phyloP scores from a whole-genome alignment of 53 echinoderm and acorn worm genomes.

The Astropecten irregularis region DNA sequence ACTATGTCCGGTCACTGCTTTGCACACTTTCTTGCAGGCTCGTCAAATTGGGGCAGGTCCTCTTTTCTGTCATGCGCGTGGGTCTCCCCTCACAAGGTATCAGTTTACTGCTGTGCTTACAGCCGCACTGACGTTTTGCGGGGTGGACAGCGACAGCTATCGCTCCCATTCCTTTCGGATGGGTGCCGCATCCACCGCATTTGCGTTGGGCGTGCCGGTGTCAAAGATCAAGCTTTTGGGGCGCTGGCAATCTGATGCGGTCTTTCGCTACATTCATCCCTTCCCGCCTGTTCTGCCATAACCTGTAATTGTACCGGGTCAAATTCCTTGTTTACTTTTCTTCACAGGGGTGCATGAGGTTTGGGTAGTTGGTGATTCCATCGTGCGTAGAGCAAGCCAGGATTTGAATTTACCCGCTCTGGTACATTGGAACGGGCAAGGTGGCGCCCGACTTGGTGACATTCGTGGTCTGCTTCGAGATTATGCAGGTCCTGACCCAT shows the following conservation, averaged over 20 bases:
- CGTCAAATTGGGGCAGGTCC: not conserved
- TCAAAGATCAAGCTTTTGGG: too few relatives aligned
- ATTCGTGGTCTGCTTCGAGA: too few relatives aligned
- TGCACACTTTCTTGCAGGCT: not conserved
- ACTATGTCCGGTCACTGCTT: not conserved
- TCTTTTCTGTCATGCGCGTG: not conserved
- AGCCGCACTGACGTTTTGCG: not conserved
- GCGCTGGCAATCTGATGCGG: too few relatives aligned
- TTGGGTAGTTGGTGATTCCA: too few relatives aligned
- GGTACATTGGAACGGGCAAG: not conserved
- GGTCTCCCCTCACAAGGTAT: not conserved
- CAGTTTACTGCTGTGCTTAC: not conserved
- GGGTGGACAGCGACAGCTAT: not conserved
- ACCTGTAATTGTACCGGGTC: too few relatives aligned
- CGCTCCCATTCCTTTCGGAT: not conserved
- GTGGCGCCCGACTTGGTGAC: too few relatives aligned
- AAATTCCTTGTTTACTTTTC: too few relatives aligned
- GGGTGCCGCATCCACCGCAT: too few relatives aligned
- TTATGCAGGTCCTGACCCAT: too few relatives aligned
- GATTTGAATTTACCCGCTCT: not conserved
- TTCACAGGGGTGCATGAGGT: not conserved
- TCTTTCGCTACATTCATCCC: too few relatives aligned
- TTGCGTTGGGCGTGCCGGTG: too few relatives aligned
- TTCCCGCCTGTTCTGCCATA: too few relatives aligned
- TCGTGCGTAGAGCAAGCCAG: not conserved